These are phyloP conservation scores for Dicentrarchus labrax DNA, from an alignment of 2,113 vertebrate genomes.

Conservation along the genomic window DNA sequence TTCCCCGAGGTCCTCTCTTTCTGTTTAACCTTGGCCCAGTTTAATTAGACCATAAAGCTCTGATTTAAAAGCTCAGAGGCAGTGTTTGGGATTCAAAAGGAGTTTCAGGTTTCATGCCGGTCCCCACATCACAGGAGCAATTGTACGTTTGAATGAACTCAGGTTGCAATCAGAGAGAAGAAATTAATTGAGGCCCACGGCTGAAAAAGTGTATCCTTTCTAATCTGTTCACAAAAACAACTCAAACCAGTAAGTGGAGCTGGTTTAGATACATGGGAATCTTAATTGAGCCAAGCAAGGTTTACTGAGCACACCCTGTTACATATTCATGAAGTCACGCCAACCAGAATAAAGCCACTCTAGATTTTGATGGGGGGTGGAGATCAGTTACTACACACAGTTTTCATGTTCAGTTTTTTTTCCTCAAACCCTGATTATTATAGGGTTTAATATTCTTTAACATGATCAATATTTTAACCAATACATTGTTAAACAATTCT, in stretches of 20 bases:
- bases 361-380: background rate
- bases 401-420: background rate
- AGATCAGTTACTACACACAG: background rate
- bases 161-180: background rate
- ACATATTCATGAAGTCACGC: constrained; percentile 29
- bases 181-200: background rate
- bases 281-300: background rate
- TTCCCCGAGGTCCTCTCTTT: constrained; percentile 40
- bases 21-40: constrained; percentile 63
- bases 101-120: constrained; percentile 23
- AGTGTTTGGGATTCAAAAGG: constrained; percentile 55
- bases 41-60: constrained; percentile 64
- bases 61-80: constrained; percentile 39
- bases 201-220: background rate
- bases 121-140: constrained; percentile 11
- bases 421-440: background rate
- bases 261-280: constrained; percentile 2
- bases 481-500: too few species aligned
- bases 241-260: background rate
- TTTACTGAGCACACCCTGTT: constrained; percentile 2
- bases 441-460: too few species aligned
- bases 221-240: background rate
- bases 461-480: too few species aligned
- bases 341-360: background rate
- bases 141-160: constrained; percentile 1